Evolutionary conservation across 1,140 invertebrate species (phyloP), one percentile per base, ranked within the genome.

Genomic region (Panagrolaimus sp.): DNA sequence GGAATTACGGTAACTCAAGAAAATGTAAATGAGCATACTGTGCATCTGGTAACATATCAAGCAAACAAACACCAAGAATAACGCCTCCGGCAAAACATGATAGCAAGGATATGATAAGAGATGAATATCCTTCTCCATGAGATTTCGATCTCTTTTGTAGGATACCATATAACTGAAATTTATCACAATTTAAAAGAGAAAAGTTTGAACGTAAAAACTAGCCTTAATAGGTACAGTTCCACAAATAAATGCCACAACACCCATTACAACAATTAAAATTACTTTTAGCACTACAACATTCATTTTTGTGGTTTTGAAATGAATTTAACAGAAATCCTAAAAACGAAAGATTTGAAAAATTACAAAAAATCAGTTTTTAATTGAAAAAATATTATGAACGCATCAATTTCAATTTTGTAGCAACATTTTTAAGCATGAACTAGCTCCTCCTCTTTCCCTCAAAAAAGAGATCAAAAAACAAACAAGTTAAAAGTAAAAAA

Each of bases 81-180:
- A 71, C 70, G 5, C 70, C 70, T 61, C 70, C 70, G 25, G 43
- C 53, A 57, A 72, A 71, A 46, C 70, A 71, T 2, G 70, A 72
- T 14, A 71, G n/a, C 48, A 71, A 43, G 5, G 69, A 72, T 13
- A 70, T 57, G 11, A 57, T 57, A 20, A 57, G 27, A 16, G 51
- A 57, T 57, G 51, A 57, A 57, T 25, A 25, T 11, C 31, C 31
- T 38, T 38, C 31, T 38, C 51, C 51, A 16, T 57, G 9, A 3
- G 51, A 9, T 25, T 20, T 25, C 20, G 51, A 57, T 11, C 27
- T 57, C 2, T 27, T 20, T 57, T 57, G 20, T 13, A 57, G 20
- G 9, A 57, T 20, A 11, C 27, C 51, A 5, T 57, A 57, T 11
- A 57, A 25, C 51, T 57, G 8, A 20, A 57, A 57, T 20, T 57